Evolutionary conservation across 2,113 vertebrate species (phyloP).

Genomic region (Leucoraja erinaceus): DNA sequence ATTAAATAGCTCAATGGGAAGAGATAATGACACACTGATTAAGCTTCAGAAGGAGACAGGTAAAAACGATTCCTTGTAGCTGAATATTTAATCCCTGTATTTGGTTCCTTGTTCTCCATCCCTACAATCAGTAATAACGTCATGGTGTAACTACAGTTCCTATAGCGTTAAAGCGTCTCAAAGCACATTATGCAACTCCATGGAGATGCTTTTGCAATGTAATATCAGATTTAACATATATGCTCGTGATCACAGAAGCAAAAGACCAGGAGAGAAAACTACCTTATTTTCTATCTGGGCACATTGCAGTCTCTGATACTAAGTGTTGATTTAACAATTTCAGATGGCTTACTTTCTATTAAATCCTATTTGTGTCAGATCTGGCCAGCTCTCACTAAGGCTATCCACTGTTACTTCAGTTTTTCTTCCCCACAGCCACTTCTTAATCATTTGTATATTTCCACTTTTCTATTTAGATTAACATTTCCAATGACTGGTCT

Average conservation of each 20-base stretch:
- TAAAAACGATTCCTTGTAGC: not conserved
- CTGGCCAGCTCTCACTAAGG: too few relatives aligned
- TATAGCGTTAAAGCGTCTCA: not conserved
- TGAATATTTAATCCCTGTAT: not conserved
- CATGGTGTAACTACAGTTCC: not conserved
- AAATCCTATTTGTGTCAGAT: too few relatives aligned
- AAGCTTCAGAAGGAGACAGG: not conserved
- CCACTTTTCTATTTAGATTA: too few relatives aligned
- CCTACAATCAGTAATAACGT: not conserved
- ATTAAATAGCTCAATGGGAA: conserved; percentile 17
- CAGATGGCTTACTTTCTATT: too few relatives aligned
- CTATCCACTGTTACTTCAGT: too few relatives aligned
- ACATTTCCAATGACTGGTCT: too few relatives aligned
- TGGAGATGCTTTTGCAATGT: not conserved
- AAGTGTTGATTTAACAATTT: too few relatives aligned
- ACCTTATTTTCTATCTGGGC: too few relatives aligned
- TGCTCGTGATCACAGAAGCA: not conserved
- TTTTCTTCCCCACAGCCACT: too few relatives aligned
- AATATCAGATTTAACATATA: conserved; percentile 18
- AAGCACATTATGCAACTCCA: not conserved
- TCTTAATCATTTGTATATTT: too few relatives aligned
- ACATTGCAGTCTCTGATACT: too few relatives aligned
- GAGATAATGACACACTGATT: conserved; percentile 8
- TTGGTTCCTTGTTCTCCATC: not conserved
- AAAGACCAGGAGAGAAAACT: not conserved